Conservation (phyloP, 2,888 invertebrate genomes). For the Encarsia formosa region DNA sequence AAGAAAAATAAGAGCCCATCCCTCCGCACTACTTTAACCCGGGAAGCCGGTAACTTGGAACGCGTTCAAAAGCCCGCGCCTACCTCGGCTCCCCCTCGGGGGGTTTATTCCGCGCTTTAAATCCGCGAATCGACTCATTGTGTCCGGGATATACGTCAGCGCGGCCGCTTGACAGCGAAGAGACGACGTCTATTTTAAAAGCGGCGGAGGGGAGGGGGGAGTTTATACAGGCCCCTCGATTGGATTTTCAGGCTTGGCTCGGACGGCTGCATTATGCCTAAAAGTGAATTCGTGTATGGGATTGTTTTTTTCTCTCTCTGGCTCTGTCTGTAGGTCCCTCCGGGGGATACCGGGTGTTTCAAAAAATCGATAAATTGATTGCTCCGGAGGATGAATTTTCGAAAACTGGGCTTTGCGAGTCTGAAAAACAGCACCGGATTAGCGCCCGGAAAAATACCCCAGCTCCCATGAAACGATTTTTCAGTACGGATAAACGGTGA, state of each 20-base stretch:
- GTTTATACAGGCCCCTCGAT: too few species aligned
- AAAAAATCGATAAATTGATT: too few species aligned
- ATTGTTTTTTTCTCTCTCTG: neutral
- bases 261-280: constrained; percentile 6
- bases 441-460: too few species aligned
- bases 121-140: constrained; percentile 18
- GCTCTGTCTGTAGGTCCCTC: neutral
- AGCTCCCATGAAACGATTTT: too few species aligned
- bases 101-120: constrained; percentile 5
- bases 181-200: constrained; percentile 15
- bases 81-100: constrained; percentile 30
- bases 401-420: too few species aligned
- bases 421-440: too few species aligned
- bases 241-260: too few species aligned
- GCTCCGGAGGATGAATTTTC: too few species aligned
- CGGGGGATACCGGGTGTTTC: too few species aligned
- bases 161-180: constrained; percentile 2
- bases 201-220: neutral
- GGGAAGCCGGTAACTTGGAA: constrained; percentile 43
- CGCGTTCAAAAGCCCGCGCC: constrained; percentile 41
- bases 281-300: constrained; percentile 11
- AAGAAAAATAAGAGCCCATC: too few species aligned
- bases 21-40: too few species aligned
- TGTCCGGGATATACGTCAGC: constrained; percentile 14
- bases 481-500: too few species aligned